Base-by-base conservation (phyloP, 2,113 vertebrate species). In the Progne subis region DNA sequence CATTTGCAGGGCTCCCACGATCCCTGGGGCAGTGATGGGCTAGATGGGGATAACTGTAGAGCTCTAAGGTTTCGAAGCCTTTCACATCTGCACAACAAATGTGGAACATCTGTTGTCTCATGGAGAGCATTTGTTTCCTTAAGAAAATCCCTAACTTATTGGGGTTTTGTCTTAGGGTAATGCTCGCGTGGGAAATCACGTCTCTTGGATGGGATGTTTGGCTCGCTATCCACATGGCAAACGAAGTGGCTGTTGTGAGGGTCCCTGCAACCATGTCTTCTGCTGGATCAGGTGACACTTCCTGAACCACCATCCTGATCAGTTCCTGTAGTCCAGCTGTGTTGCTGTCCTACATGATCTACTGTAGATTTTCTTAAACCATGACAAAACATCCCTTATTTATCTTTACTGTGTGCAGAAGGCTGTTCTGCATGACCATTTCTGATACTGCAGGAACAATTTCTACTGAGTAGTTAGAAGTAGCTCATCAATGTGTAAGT, bases 81-180 rank as follows among this genome's bases (percentile, higher is more conserved):
- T 81, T 53, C 34, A 71, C 69, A 83, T 92, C 90, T 93, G 85
- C 63, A 57, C 44, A 93, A 56, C 74, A 82, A 87, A 90, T 88
- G 70, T 80, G 46, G 81, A 87, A 69, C 82, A 88, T 92, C 78
- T 94, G 84, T 76, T 95, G 67, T 76, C 46, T 87, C 52, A 50
- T 10, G 28, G 49, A 90, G 9, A 83, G 14, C 49, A 25, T 79
- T 94, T 94, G 9, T 92, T 95, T 86, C 84, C 82, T 85, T 59
- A 69, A 90, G 88, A 91, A 93, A 94, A 92, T 79, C 74, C 39
- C 50, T 50, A 4, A 50, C 9, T 85, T 79, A 52, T 1, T 68
- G 61, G n/a, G 44, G 41, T 88, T 78, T 90, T 88, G 85, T 32
- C 49, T 70, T 20, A 82, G 55, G 34, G 55, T 49, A 46, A 34